These are phyloP conservation scores for Phaenicophaeus curvirostris DNA, from an alignment of 2,797 vertebrate species.

Conservation along the genomic window DNA sequence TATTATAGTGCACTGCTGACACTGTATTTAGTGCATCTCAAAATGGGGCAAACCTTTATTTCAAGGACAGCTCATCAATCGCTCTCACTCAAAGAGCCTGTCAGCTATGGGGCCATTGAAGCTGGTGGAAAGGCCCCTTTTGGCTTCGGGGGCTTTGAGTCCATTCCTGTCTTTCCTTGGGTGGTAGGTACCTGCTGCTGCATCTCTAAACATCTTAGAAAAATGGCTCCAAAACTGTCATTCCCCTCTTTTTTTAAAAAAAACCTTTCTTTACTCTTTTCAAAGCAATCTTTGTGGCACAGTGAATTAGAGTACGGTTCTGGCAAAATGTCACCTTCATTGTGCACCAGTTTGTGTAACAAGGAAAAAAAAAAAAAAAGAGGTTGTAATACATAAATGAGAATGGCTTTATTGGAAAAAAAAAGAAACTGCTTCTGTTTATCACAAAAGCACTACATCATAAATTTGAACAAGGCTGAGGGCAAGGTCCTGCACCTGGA, in stretches of 20 bases:
- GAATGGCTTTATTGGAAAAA: constrained; percentile 38
- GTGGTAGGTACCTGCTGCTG: background rate
- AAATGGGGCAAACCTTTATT: background rate
- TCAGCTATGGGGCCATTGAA: background rate
- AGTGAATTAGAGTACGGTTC: background rate
- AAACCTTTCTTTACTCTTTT: background rate
- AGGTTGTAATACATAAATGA: constrained; percentile 50
- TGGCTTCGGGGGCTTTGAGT: background rate
- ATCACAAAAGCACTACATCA: background rate
- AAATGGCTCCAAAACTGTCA: background rate
- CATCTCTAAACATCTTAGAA: background rate
- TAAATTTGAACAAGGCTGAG: no score
- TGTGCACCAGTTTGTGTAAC: background rate
- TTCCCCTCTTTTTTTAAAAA: background rate
- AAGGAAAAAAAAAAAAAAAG: background rate
- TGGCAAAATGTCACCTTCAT: constrained; percentile 16
- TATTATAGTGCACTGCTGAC: background rate
- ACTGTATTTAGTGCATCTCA: constrained; percentile 12
- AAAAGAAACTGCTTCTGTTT: constrained; percentile 35
- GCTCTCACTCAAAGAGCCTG: background rate
- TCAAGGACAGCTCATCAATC: background rate
- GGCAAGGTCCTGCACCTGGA: no score
- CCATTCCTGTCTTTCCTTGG: background rate
- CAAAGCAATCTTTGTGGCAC: constrained; percentile 8
- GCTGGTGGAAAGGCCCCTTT: background rate